Base-by-base conservation (phyloP, 2,888 invertebrate genomes). In the Callyntrura guangdongensis region DNA sequence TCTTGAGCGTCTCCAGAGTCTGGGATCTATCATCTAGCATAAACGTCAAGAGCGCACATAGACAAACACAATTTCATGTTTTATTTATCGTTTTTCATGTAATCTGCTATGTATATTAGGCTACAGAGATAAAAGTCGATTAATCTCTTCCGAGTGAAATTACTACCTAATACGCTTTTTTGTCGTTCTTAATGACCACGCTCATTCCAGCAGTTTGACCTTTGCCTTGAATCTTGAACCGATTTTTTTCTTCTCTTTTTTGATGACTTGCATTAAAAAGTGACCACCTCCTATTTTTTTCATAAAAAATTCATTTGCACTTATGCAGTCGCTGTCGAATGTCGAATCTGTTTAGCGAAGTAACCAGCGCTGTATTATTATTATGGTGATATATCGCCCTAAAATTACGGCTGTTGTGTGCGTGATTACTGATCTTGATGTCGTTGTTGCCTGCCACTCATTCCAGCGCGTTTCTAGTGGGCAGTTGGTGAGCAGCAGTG, bases 211-310 rank as follows among this genome's bases (percentile, higher is more conserved):
- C 36, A 4, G 36, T 36, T 36, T 69, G 36, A 69, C 67, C 84
- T 85, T 85, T 85, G 84, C 84, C 84, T 85, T 85, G 84, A 72
- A 77, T 22, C n/a, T 69, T 36, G 69, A 69, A 14, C n/a, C 12
- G 12, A n/a, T 53, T 53, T 53, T 64, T 25, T 64, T 14, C 25
- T n/a, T 9, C 67, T n/a, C 6, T 36, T 36, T 36, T 36, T 36
- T 36, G 36, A 36, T 36, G 36, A 69, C 36, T 36, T 69, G 69
- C 22, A 11, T 64, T 8, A 69, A 69, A n/a, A 69, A 8, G 8
- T 27, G n/a, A 69, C n/a, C 64, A 25, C 8, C 22, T 25, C 14
- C 22, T 36, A 36, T 36, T 36, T 36, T n/a, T 36, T 36, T 36
- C 36, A 36, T 36, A 64, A 8, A 64, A 8, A 11, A 22, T 64